A percentile compares a stretch with the other conserved stretches of the same genome.
Conservation (phyloP, 2,113 vertebrate species). For the Colistium nudipinnis region DNA sequence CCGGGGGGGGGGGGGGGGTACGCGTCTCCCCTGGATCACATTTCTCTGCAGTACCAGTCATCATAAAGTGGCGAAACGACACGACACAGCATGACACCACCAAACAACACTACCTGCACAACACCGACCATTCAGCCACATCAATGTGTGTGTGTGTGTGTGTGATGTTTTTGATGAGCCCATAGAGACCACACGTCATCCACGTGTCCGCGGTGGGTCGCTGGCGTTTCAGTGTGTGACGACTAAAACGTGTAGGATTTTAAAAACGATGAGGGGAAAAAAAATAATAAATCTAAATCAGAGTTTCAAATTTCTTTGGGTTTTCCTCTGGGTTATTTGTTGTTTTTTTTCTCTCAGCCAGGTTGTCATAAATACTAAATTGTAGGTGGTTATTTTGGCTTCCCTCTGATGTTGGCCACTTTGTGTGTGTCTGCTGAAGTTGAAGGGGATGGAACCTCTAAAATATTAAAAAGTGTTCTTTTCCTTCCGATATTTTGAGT, state of each 20-base stretch:
- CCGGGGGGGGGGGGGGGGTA: slow-evolving; percentile 29
- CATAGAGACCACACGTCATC: slow-evolving; percentile 26
- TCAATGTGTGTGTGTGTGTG: slow-evolving; percentile 37
- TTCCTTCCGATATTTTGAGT: no score
- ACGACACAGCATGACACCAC: slow-evolving; percentile 74
- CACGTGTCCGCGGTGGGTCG: slow-evolving; percentile 23
- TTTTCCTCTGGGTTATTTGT: slow-evolving; percentile 20
- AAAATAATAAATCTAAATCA: no score
- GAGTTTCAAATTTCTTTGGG: slow-evolving; percentile 38
- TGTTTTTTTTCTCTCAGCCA: slow-evolving; percentile 10
- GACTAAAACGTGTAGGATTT: no score
- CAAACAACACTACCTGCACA: slow-evolving; percentile 67
- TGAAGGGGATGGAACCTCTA: no score
- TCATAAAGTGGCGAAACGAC: slow-evolving; percentile 69
- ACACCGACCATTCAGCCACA: slow-evolving; percentile 71
- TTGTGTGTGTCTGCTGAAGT: background rate
- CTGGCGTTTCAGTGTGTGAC: slow-evolving; percentile 2
- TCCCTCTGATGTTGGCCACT: background rate
- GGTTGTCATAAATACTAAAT: background rate
- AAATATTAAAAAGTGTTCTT: no score
- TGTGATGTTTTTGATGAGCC: slow-evolving; percentile 23
- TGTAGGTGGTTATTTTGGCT: background rate
- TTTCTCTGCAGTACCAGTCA: slow-evolving; percentile 61
- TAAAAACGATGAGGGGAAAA: no score
- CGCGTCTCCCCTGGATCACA: slow-evolving; percentile 39